Evolutionary conservation across 2,797 vertebrate genomes (phyloP).

Genomic region (Podargus strigoides): DNA sequence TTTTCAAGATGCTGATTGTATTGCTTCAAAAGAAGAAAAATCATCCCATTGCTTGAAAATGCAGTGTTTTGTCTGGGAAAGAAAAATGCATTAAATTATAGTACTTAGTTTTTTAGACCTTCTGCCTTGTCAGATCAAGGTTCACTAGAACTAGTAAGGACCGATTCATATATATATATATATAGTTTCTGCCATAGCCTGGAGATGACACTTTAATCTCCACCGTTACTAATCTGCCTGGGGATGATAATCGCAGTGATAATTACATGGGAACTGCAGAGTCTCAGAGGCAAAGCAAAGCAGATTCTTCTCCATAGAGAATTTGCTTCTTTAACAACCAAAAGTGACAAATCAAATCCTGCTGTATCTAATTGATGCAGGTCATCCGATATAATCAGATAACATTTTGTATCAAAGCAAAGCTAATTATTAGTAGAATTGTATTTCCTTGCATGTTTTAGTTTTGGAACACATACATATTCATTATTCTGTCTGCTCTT

Average conservation of each 20-base stretch:
- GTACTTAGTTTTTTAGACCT: constrained; percentile 7
- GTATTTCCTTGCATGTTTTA: not conserved
- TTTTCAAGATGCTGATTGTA: not conserved
- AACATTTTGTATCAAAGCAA: constrained; percentile 5
- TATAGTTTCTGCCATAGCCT: not conserved
- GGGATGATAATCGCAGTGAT: not conserved
- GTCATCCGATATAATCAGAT: not conserved
- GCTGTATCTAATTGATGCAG: not conserved
- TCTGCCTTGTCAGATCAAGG: not conserved
- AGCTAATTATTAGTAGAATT: constrained; percentile 7
- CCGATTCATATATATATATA: not conserved
- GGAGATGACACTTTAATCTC: not conserved
- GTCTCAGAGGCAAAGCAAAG: not conserved
- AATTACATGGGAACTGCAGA: not conserved
- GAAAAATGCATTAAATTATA: not conserved
- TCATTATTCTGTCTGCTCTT: constrained; percentile 25
- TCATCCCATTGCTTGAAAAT: not conserved
- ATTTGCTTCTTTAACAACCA: not conserved
- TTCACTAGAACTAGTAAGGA: not conserved
- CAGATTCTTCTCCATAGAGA: not conserved
- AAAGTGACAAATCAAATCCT: not conserved
- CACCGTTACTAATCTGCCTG: not conserved
- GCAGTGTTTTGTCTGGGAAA: not conserved
- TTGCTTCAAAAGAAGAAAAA: constrained; percentile 14
- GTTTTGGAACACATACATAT: constrained; percentile 29